These are phyloP conservation scores for Octopus sinensis DNA, from an alignment of 1,140 invertebrate genomes.

Conservation along the genomic window DNA sequence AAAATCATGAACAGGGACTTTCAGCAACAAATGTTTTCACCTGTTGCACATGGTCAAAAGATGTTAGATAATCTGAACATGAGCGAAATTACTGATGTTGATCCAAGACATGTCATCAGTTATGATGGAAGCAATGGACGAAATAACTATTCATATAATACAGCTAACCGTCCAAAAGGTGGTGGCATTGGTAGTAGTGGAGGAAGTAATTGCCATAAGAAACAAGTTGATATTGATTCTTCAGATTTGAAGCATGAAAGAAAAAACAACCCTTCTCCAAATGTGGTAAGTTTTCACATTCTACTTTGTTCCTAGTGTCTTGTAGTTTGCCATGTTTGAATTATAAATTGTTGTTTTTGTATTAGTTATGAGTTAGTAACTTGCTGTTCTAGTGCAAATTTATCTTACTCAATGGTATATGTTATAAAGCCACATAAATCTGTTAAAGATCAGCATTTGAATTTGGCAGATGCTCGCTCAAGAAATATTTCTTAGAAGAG, in stretches of 20 bases:
- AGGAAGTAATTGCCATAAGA: constrained; percentile 50
- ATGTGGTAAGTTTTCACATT: background rate
- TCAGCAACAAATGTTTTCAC: background rate
- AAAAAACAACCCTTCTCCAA: background rate
- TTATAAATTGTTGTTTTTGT: too few relatives aligned
- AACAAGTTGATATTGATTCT: background rate
- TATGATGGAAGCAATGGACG: constrained; percentile 26
- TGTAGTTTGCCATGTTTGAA: too few relatives aligned
- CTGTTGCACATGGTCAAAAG: background rate
- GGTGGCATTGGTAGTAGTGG: background rate
- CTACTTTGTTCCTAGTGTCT: too few relatives aligned
- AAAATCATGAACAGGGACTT: background rate
- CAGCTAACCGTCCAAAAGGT: background rate
- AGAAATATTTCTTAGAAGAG: too few relatives aligned
- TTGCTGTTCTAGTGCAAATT: too few relatives aligned
- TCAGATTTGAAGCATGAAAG: background rate
- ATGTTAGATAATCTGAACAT: background rate
- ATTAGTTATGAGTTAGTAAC: too few relatives aligned
- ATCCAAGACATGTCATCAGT: constrained; percentile 23
- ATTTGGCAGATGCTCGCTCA: too few relatives aligned
- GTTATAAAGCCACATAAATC: too few relatives aligned
- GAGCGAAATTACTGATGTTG: background rate
- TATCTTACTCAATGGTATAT: too few relatives aligned
- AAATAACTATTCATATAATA: constrained; percentile 4
- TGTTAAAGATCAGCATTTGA: too few relatives aligned